Conservation (phyloP, 2,113 vertebrate genomes). For the Chrysemys picta region DNA sequence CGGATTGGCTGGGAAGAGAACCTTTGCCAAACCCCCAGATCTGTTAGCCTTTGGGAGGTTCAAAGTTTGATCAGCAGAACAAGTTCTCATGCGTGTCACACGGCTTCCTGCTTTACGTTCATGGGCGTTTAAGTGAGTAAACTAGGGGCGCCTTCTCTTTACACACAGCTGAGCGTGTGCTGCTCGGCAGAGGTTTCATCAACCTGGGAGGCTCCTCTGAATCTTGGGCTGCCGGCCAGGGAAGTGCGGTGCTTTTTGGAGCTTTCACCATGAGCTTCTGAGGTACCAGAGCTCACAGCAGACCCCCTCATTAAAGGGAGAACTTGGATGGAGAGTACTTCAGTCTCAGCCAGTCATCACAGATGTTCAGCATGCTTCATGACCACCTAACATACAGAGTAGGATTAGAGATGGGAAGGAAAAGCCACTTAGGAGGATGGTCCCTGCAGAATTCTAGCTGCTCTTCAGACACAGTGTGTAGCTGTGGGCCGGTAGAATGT, state of each 20-base stretch:
- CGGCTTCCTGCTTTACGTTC: accelerated
- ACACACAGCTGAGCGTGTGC: background rate
- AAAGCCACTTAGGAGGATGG: accelerated
- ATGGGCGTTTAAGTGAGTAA: background rate
- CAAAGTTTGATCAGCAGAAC: background rate
- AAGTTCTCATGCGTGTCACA: background rate
- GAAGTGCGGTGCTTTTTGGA: background rate
- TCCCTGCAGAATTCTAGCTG: background rate
- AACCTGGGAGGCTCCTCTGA: background rate
- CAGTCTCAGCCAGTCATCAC: accelerated
- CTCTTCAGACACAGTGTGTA: accelerated
- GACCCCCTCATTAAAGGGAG: background rate
- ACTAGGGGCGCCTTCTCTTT: background rate
- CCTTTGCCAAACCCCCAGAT: background rate
- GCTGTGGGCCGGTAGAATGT: background rate
- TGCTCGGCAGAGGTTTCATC: background rate
- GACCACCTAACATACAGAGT: background rate
- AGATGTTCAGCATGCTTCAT: accelerated
- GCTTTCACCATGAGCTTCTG: background rate
- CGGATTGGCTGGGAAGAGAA: background rate
- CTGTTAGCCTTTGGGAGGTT: background rate
- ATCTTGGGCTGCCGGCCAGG: accelerated
- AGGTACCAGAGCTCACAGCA: background rate
- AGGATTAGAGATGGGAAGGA: background rate
- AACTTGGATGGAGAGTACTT: accelerated